These are phyloP conservation scores for Halcyon badia DNA, from an alignment of 2,797 vertebrate genomes.

Conservation along the genomic window DNA sequence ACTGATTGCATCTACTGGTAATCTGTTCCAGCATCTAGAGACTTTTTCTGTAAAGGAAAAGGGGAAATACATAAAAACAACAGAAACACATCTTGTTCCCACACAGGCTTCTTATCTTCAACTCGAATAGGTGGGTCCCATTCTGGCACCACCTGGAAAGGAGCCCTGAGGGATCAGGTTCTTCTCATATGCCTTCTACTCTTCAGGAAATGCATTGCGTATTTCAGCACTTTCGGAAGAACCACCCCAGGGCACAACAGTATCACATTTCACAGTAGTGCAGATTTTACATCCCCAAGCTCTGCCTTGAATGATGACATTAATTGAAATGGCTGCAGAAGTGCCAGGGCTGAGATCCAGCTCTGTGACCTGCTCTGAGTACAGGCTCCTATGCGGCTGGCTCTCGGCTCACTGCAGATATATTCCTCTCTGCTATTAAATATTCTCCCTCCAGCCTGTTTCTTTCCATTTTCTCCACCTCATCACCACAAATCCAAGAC, in stretches of 20 bases:
- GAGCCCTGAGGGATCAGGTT: background rate
- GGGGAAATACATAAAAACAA: background rate
- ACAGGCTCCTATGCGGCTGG: background rate
- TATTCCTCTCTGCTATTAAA: background rate
- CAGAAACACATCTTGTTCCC: background rate
- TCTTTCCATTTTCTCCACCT: background rate
- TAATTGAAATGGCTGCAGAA: background rate
- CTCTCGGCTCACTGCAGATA: background rate
- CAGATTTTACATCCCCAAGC: background rate
- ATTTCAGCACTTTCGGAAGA: background rate
- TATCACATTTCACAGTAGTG: background rate
- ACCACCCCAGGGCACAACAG: background rate
- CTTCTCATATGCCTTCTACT: background rate
- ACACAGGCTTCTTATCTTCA: background rate
- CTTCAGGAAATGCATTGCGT: background rate
- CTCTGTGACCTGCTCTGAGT: background rate
- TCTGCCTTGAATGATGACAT: background rate
- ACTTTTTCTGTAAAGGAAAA: background rate
- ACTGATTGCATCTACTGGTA: background rate
- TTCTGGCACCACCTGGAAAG: background rate
- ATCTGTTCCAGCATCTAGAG: background rate
- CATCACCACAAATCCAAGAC: background rate
- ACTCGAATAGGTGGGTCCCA: background rate
- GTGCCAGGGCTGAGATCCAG: slow-evolving; percentile 19
- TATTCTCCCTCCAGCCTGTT: background rate